Percentiles rank a stretch among this genome's conserved stretches.
Evolutionary conservation across 1,140 invertebrate genomes (phyloP).

Genomic region (Augochlora pura): DNA sequence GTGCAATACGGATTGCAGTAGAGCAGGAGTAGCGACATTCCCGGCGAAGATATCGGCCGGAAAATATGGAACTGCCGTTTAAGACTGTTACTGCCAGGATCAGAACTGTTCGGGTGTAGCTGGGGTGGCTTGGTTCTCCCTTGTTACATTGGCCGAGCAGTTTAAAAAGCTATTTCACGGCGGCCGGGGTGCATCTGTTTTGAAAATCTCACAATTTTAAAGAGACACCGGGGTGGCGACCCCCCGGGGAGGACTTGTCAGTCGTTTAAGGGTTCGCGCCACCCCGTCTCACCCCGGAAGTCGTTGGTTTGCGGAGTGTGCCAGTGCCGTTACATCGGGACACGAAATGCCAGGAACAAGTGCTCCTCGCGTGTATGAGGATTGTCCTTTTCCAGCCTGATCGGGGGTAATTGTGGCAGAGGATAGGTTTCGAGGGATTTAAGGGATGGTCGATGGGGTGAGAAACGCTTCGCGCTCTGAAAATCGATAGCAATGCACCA

Average conservation of each 20-base stretch:
- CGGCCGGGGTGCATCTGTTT: conserved; percentile 74
- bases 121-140: conserved; percentile 44
- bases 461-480: neutral
- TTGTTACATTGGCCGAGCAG: conserved; percentile 62
- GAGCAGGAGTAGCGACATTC: neutral
- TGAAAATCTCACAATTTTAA: conserved; percentile 69
- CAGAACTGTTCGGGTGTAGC: conserved; percentile 53
- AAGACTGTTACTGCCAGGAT: conserved; percentile 71
- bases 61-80: conserved; percentile 70
- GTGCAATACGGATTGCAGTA: conserved; percentile 40
- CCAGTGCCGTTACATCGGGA: neutral
- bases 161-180: conserved; percentile 75
- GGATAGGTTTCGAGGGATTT: neutral
- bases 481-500: neutral
- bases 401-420: conserved; percentile 10
- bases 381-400: conserved; percentile 21
- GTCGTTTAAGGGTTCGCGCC: conserved; percentile 54
- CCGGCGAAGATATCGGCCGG: conserved; percentile 62
- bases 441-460: neutral
- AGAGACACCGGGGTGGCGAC: conserved; percentile 46
- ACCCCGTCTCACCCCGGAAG: conserved; percentile 42
- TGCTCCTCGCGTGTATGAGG: neutral
- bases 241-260: conserved; percentile 61
- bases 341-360: conserved; percentile 26
- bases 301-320: conserved; percentile 40